These are phyloP conservation scores for Penaeus japonicus DNA, from an alignment of 1,140 invertebrate genomes.

Conservation along the genomic window DNA sequence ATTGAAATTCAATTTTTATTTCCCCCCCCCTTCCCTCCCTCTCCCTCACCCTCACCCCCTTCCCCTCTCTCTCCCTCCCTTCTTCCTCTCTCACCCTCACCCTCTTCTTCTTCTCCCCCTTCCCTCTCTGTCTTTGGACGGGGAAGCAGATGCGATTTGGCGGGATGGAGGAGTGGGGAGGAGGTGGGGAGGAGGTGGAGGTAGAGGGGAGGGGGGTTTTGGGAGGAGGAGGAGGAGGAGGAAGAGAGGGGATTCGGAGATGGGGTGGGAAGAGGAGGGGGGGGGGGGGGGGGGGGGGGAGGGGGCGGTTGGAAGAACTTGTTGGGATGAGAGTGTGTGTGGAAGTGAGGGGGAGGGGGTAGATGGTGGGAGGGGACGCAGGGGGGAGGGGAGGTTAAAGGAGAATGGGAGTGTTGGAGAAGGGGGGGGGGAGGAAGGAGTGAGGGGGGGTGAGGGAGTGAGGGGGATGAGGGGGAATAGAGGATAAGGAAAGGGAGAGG, in stretches of 20 bases:
- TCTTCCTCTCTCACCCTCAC: no score
- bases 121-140: constrained; percentile 29
- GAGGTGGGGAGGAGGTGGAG: neutral
- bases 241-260: neutral
- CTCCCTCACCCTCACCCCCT: no score
- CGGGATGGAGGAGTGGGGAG: neutral
- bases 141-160: constrained; percentile 41
- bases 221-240: neutral
- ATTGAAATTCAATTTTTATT: constrained; percentile 54
- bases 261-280: neutral
- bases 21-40: no score
- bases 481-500: no score
- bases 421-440: neutral
- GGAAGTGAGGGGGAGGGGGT: neutral
- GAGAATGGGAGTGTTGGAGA: neutral
- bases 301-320: neutral
- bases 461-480: neutral
- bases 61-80: no score
- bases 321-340: no score
- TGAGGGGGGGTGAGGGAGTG: neutral
- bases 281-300: neutral
- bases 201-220: neutral
- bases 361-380: no score
- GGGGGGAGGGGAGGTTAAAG: neutral
- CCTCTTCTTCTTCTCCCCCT: no score